phyloP scores from a whole-genome alignment of 2,113 vertebrate species.

The Lathamus discolor region DNA sequence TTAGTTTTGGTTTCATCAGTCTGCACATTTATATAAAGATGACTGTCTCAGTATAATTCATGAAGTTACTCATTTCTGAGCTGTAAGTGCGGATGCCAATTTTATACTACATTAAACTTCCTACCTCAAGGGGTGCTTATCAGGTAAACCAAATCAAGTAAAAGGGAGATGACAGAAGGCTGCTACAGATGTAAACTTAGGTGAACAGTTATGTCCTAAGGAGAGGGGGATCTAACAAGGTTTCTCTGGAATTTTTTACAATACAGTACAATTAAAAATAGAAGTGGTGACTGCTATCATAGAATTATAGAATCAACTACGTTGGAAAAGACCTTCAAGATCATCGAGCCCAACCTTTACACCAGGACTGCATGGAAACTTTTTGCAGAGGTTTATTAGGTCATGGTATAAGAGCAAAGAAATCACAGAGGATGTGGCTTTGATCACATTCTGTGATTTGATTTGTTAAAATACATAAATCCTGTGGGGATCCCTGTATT shows the following conservation, averaged over 20 bases:
- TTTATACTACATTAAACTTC: not conserved
- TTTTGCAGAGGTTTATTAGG: not conserved
- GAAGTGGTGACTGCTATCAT: not conserved
- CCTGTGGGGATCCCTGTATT: not conserved
- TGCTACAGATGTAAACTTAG: not conserved
- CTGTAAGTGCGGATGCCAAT: not conserved
- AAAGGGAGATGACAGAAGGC: not conserved
- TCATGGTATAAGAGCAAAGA: not conserved
- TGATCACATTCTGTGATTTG: not conserved
- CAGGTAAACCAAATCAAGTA: not conserved
- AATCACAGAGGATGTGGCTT: not conserved
- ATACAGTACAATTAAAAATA: not conserved
- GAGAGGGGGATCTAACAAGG: not conserved
- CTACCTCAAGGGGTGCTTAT: not conserved
- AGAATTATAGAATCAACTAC: not conserved
- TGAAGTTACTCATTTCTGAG: not conserved
- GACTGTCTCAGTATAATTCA: constrained; percentile 17
- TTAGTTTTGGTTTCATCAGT: constrained; percentile 34
- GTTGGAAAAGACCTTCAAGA: not conserved
- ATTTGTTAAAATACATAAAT: not conserved
- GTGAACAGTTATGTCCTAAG: not conserved
- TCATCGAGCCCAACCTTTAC: not conserved
- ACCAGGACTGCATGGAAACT: not conserved
- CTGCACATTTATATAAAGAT: constrained; percentile 13
- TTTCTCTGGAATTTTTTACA: not conserved